Percentiles rank a stretch among this genome's conserved stretches.
Conservation (phyloP, 1,140 invertebrate genomes). For the Pseudomyrmex concolor region DNA sequence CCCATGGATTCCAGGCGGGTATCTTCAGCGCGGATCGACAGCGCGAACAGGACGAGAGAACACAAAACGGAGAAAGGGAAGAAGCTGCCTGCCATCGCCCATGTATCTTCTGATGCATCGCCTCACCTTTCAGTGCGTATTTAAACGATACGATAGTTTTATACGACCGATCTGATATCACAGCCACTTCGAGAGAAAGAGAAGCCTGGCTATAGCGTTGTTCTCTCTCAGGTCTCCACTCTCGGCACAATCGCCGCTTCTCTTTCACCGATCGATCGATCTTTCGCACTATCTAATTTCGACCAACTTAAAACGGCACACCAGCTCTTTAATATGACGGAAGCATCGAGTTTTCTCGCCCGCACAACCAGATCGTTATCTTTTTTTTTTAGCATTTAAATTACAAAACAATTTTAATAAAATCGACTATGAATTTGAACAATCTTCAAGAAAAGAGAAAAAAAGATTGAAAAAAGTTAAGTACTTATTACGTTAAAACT, state of each 20-base stretch:
- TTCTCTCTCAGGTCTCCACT: constrained; percentile 59
- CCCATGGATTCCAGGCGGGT: constrained; percentile 85
- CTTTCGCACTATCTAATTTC: constrained; percentile 18
- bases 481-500: no score
- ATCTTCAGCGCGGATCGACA: constrained; percentile 85
- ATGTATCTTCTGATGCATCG: constrained; percentile 86
- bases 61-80: constrained; percentile 54
- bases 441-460: constrained; percentile 1
- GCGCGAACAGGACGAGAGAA: constrained; percentile 75
- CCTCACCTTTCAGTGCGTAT: constrained; percentile 86
- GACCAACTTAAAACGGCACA: background rate
- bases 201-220: constrained; percentile 40
- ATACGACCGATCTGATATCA: constrained; percentile 85
- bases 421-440: background rate
- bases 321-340: constrained; percentile 50
- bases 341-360: constrained; percentile 40
- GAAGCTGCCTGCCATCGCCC: constrained; percentile 82
- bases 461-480: background rate
- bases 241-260: constrained; percentile 31
- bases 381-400: constrained; percentile 16
- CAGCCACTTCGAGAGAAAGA: constrained; percentile 76
- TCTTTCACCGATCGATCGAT: constrained; percentile 17
- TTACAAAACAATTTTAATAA: background rate
- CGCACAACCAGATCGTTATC: constrained; percentile 32
- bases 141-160: constrained; percentile 86